Base-by-base conservation (phyloP, 1,140 invertebrate genomes). In the Aphaenogaster ashmeadi region DNA sequence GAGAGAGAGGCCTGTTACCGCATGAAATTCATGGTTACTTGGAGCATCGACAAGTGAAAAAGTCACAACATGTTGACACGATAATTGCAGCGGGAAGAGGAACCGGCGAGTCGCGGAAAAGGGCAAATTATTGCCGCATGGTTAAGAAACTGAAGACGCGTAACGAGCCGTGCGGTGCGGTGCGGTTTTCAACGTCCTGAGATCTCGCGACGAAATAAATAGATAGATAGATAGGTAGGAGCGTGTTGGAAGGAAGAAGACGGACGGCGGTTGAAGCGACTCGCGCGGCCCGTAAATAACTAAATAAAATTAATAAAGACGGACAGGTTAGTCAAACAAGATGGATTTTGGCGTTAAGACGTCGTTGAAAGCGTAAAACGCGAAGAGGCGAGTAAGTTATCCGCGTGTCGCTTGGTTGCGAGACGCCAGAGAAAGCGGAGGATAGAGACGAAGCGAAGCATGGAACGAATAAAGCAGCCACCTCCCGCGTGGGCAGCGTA, bases 401-500 rank as follows among this genome's bases (percentile, higher is more conserved):
- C 83, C 83, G 38, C 38, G 56, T 13, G 50, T 64, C 71, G 36
- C 47, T 64, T 13, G 47, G 58, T 52, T 52, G 58, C 58, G 60
- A 52, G 50, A 60, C 33, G 66, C 13, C 50, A 47, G 64, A 62
- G 67, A 71, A 52, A 47, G 54, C 11, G n/a, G 0, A 3, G 13
- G 15, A 83, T 66, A 77, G 77, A 69, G 69, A 91, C 11, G 64
- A 67, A 72, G 75, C 58, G 21, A 86, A 62, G 78, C 72, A 69
- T 7, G 52, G 80, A 50, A 84, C 60, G 66, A 71, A 90, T 87
- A 79, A 89, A 79, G 89, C 72, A 71, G 87, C 83, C 90, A 69
- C 85, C 77, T 79, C 77, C 90, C 75, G 89, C 87, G 92, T 92
- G 92, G 92, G 92, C 89, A 89, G 92, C 87, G 84, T 87, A 88